These are phyloP conservation scores for Chymomyza costata DNA, from an alignment of 1,140 invertebrate species.

Conservation along the genomic window DNA sequence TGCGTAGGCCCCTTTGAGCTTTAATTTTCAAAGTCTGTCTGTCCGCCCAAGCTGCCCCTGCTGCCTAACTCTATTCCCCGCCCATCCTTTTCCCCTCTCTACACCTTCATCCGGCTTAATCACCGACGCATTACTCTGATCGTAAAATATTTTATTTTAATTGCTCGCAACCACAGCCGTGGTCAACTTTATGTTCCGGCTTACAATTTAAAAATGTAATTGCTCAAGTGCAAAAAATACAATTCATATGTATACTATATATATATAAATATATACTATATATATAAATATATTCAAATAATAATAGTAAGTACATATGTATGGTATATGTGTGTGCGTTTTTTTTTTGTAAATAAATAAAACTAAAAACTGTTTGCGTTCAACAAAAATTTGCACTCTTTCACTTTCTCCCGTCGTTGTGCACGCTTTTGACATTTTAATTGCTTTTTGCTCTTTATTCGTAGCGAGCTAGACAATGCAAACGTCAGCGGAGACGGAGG, in stretches of 20 bases:
- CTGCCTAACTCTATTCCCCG: not conserved
- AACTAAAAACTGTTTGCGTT: slow-evolving; percentile 24
- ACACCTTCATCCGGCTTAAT: not conserved
- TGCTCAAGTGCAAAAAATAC: slow-evolving; percentile 52
- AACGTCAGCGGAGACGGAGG: slow-evolving; percentile 1
- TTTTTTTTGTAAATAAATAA: not conserved
- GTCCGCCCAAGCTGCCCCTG: no score
- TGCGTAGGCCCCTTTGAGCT: no score
- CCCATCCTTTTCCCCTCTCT: not conserved
- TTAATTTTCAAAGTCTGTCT: no score
- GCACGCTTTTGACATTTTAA: slow-evolving; percentile 72
- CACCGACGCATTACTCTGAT: slow-evolving; percentile 35
- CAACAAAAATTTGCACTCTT: slow-evolving; percentile 60
- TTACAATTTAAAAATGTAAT: slow-evolving; percentile 35
- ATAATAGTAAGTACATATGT: slow-evolving; percentile 1
- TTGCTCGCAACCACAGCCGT: no score
- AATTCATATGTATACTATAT: slow-evolving; percentile 11
- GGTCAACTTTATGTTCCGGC: no score
- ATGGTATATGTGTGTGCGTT: no score
- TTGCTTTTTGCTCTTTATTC: slow-evolving; percentile 66
- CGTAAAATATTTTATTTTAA: no score
- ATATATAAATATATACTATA: slow-evolving; percentile 6
- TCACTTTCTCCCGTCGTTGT: slow-evolving; percentile 70
- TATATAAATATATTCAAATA: slow-evolving; percentile 22
- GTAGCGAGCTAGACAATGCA: slow-evolving; percentile 28